A percentile compares a stretch with the other conserved stretches of the same genome.
Evolutionary conservation across 2,888 invertebrate species (phyloP).

Genomic region (Teleiodes luculella): DNA sequence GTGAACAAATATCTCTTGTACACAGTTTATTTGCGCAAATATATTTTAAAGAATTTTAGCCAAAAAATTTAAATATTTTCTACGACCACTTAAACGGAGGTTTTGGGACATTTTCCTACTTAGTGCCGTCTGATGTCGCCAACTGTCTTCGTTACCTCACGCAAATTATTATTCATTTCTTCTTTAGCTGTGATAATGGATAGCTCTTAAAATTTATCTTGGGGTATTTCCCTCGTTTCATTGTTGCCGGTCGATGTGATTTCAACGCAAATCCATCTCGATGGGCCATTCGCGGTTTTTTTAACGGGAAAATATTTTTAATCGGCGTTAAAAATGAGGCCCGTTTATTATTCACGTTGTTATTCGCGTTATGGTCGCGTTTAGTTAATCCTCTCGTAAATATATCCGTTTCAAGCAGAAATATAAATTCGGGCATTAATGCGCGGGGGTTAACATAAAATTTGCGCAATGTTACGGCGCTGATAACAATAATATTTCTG

Average conservation of each 20-base stretch:
- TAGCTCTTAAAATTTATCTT: slow-evolving; percentile 16
- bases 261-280: not conserved
- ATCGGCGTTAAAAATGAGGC: slow-evolving; percentile 11
- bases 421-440: slow-evolving; percentile 6
- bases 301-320: slow-evolving; percentile 6
- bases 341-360: not conserved
- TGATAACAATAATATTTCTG: not conserved
- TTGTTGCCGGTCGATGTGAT: slow-evolving; percentile 3
- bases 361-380: slow-evolving; percentile 1
- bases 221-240: slow-evolving; percentile 1
- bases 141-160: not conserved
- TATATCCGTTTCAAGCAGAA: slow-evolving; percentile 1
- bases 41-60: too few species aligned
- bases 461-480: not conserved
- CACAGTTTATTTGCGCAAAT: too few species aligned
- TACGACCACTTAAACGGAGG: not conserved
- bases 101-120: not conserved
- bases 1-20: too few species aligned
- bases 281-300: slow-evolving; percentile 1
- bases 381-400: slow-evolving; percentile 6
- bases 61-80: too few species aligned
- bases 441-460: not conserved
- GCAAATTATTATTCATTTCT: slow-evolving; percentile 13
- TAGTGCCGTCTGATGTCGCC: not conserved
- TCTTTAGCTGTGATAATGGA: slow-evolving; percentile 17